Percentiles rank a stretch among this genome's conserved stretches.
Evolutionary conservation across 2,113 vertebrate genomes (phyloP).

Genomic region (Antechinus flavipes): DNA sequence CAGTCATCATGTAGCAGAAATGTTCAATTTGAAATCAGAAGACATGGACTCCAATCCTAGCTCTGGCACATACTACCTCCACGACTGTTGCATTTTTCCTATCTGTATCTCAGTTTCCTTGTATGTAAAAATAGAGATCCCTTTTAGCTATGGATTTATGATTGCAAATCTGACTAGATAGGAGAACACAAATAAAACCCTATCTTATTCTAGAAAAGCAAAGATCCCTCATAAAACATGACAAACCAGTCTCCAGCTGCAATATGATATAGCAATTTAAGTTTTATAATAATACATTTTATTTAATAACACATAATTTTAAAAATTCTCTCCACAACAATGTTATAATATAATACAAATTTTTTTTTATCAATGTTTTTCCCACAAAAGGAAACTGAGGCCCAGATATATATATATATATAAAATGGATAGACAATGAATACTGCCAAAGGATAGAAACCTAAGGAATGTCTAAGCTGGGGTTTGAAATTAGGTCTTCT

Average conservation of each 20-base stretch:
- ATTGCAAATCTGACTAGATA: neutral
- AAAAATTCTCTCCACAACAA: neutral
- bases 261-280: neutral
- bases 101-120: neutral
- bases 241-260: neutral
- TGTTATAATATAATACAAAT: neutral
- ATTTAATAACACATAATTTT: neutral
- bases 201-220: neutral
- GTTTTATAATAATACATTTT: neutral
- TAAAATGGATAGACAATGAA: no score
- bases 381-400: neutral
- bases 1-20: neutral
- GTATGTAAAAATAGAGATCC: neutral
- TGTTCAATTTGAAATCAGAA: neutral
- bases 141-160: neutral
- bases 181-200: neutral
- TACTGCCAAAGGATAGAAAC: neutral
- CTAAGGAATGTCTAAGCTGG: neutral
- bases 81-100: neutral
- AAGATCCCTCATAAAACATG: neutral
- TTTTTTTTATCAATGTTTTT: neutral
- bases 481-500: neutral
- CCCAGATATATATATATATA: neutral
- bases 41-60: neutral
- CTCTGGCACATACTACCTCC: neutral